These are phyloP conservation scores for Oncorhynchus gorbuscha DNA, from an alignment of 2,113 vertebrate species.

Conservation along the genomic window DNA sequence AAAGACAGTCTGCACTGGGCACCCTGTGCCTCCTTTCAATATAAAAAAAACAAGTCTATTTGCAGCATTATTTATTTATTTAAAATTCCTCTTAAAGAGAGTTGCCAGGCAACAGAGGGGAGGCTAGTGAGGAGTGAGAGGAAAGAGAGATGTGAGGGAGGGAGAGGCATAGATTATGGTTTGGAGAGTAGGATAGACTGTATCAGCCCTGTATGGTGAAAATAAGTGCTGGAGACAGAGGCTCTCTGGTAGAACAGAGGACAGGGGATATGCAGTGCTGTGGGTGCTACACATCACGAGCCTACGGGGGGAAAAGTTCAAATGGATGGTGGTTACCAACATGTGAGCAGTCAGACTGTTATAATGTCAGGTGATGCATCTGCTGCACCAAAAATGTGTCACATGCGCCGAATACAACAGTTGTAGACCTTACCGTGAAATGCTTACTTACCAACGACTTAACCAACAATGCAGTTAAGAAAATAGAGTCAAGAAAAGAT, in stretches of 20 bases:
- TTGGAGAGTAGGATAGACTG: not conserved
- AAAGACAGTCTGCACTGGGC: not conserved
- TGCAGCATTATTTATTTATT: conserved; percentile 41
- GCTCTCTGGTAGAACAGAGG: not conserved
- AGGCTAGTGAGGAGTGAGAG: conserved; percentile 3
- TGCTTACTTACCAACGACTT: too few relatives aligned
- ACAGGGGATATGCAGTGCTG: too few relatives aligned
- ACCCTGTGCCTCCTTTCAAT: conserved; percentile 1
- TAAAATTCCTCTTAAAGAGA: conserved; percentile 49
- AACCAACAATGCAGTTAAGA: too few relatives aligned
- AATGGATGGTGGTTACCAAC: too few relatives aligned
- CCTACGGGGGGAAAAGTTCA: too few relatives aligned
- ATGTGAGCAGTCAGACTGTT: too few relatives aligned
- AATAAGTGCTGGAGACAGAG: not conserved
- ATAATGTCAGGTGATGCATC: too few relatives aligned
- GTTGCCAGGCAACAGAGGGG: conserved; percentile 56
- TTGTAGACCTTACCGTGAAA: too few relatives aligned
- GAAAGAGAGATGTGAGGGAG: conserved; percentile 15
- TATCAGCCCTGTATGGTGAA: not conserved
- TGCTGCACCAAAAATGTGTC: too few relatives aligned
- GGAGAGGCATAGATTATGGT: conserved; percentile 19
- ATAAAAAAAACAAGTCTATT: conserved; percentile 44
- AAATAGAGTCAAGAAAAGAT: too few relatives aligned
- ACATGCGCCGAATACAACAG: too few relatives aligned
- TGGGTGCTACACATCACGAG: too few relatives aligned